A percentile compares a stretch with the other conserved stretches of the same genome.
Evolutionary conservation across 92 coral and sea anemone species (phyloP).

Genomic region (Micromussa lordhowensis): DNA sequence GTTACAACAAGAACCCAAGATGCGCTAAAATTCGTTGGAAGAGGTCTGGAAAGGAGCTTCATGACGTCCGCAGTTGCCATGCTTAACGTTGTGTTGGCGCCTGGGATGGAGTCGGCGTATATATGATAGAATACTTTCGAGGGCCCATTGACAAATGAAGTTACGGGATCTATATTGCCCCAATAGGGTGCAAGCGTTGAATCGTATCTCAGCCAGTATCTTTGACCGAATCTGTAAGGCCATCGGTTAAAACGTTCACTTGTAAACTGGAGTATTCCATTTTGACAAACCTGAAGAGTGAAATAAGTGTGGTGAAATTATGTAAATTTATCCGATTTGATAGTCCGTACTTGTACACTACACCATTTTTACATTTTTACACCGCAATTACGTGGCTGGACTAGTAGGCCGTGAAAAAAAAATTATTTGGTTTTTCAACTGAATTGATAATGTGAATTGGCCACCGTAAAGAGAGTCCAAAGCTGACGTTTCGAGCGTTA

Average conservation of each 20-base stretch:
- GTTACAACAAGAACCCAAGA: constrained; percentile 64
- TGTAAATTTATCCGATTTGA: too few species aligned
- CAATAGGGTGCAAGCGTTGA: constrained; percentile 46
- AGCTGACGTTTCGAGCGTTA: too few species aligned
- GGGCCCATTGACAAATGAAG: background rate
- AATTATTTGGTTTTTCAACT: too few species aligned
- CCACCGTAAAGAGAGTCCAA: too few species aligned
- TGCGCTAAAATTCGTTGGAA: constrained; percentile 45
- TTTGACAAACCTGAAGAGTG: constrained; percentile 34
- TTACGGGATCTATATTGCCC: background rate
- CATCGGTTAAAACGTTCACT: constrained; percentile 4
- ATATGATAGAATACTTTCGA: constrained; percentile 45
- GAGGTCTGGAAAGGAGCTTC: constrained; percentile 14
- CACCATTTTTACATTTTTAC: too few species aligned
- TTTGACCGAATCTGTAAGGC: constrained; percentile 35
- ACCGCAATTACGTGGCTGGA: too few species aligned
- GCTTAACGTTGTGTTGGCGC: background rate
- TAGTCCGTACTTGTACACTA: too few species aligned
- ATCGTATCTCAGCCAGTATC: constrained; percentile 5
- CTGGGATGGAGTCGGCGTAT: constrained; percentile 7
- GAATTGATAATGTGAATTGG: too few species aligned
- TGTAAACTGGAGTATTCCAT: constrained; percentile 40
- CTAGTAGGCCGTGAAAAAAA: too few species aligned
- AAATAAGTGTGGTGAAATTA: background rate
- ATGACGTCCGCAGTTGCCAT: constrained; percentile 37